Evolutionary conservation across 2,113 vertebrate species (phyloP).

Genomic region (Poecile atricapillus): DNA sequence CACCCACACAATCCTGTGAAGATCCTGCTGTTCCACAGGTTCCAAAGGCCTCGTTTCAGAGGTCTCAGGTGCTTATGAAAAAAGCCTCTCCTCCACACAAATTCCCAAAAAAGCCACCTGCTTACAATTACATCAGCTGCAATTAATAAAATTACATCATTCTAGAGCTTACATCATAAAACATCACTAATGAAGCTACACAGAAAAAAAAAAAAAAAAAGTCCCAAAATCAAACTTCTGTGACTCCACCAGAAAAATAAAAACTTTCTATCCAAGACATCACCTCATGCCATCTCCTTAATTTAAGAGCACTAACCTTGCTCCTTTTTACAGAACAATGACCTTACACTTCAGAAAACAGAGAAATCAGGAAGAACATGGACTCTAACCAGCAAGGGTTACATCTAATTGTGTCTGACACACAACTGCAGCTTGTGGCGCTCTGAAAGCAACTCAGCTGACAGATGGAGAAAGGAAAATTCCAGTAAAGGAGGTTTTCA

Average conservation of each 20-base stretch:
- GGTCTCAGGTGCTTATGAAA: neutral
- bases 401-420: neutral
- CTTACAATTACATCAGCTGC: neutral
- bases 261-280: neutral
- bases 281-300: neutral
- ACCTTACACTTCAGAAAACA: neutral
- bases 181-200: neutral
- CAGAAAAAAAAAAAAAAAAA: neutral
- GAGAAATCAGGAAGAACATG: neutral
- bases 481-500: neutral
- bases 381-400: neutral
- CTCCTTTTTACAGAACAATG: neutral
- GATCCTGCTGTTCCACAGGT: neutral
- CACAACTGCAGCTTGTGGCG: neutral
- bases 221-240: neutral
- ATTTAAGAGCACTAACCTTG: neutral
- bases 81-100: neutral
- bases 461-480: neutral
- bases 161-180: neutral
- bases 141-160: neutral
- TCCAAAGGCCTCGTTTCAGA: neutral
- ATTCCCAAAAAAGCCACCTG: neutral
- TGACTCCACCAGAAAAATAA: neutral
- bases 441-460: neutral
- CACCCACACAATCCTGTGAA: neutral